Percentiles rank a stretch among this genome's conserved stretches.
These are phyloP conservation scores for Olivierus martensii DNA, from an alignment of 1,140 invertebrate genomes.

Conservation along the genomic window DNA sequence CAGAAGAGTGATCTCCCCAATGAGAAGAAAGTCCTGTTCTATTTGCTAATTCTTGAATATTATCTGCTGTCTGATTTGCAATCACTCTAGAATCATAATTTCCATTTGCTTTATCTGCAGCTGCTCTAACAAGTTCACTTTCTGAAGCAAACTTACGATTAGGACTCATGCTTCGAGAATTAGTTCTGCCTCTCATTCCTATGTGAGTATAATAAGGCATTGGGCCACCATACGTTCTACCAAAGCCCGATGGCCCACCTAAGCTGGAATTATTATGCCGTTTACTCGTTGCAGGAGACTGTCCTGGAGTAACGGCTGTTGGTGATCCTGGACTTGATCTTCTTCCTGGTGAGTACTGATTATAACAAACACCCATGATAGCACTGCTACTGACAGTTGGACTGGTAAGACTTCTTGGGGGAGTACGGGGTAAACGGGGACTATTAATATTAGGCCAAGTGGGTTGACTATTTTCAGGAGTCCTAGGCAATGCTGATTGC, in stretches of 20 bases:
- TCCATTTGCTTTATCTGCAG: slow-evolving; percentile 34
- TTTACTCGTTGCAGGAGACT: slow-evolving; percentile 18
- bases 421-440: slow-evolving; percentile 6
- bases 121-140: slow-evolving; percentile 57
- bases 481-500: not conserved
- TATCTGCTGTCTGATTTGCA: slow-evolving; percentile 44
- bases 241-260: not conserved
- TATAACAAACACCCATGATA: not conserved
- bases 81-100: slow-evolving; percentile 27
- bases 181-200: not conserved
- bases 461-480: slow-evolving; percentile 7
- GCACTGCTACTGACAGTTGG: slow-evolving; percentile 3
- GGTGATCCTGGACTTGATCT: slow-evolving; percentile 25
- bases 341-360: slow-evolving; percentile 18
- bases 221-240: not conserved
- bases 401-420: slow-evolving; percentile 14
- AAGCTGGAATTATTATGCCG: slow-evolving; percentile 15
- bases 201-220: not conserved
- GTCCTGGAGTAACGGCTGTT: slow-evolving; percentile 23
- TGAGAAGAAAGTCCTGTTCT: slow-evolving; percentile 69
- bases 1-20: slow-evolving; percentile 44
- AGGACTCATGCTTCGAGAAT: slow-evolving; percentile 41
- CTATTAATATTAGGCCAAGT: slow-evolving; percentile 12
- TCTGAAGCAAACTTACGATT: slow-evolving; percentile 72
- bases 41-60: slow-evolving; percentile 53